These are phyloP conservation scores for Nycticorax nycticorax DNA, from an alignment of 2,113 vertebrate genomes.

Conservation along the genomic window DNA sequence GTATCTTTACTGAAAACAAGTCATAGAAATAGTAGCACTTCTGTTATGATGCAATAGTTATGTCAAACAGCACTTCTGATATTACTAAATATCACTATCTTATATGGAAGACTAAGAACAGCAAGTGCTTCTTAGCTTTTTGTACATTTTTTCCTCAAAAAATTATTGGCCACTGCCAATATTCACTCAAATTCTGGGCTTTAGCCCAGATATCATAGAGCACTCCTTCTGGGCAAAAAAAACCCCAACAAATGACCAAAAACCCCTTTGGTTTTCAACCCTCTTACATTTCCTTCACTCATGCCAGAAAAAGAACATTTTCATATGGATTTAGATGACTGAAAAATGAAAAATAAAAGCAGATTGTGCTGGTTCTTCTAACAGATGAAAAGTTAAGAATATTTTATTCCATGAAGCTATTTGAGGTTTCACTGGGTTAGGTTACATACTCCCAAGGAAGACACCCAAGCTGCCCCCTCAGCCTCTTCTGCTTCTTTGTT, in stretches of 20 bases:
- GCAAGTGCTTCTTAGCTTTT: not conserved
- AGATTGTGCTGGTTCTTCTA: not conserved
- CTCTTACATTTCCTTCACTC: not conserved
- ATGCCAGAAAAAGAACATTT: not conserved
- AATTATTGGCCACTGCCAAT: not conserved
- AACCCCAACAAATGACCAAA: accelerated
- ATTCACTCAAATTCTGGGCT: not conserved
- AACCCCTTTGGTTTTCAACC: not conserved
- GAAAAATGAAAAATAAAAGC: not conserved
- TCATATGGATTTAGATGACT: not conserved
- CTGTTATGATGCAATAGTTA: not conserved
- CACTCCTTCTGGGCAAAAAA: not conserved
- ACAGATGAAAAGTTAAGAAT: not conserved
- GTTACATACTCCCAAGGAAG: not conserved
- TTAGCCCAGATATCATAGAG: not conserved
- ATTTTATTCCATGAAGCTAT: not conserved
- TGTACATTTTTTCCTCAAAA: not conserved
- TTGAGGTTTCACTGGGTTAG: not conserved
- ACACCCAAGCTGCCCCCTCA: not conserved
- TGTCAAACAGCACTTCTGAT: not conserved
- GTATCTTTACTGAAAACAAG: not conserved
- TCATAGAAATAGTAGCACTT: not conserved
- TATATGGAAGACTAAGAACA: not conserved
- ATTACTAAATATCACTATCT: not conserved
- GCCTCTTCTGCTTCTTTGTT: not conserved